Evolutionary conservation across 2,797 vertebrate species (phyloP).

Genomic region (Hybognathus amarus): DNA sequence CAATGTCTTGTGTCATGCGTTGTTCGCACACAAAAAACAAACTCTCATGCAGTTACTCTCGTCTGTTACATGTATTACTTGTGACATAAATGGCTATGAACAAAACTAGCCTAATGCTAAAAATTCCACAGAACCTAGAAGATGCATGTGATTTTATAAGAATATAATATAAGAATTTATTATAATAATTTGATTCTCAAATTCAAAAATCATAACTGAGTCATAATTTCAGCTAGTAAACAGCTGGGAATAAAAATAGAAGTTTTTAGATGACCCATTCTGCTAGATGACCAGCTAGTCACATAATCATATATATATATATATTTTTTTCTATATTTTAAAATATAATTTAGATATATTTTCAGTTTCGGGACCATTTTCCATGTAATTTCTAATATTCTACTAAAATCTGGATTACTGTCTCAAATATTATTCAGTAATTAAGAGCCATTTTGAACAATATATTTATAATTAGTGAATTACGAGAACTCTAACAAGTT

Average conservation of each 20-base stretch:
- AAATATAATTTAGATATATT: no score
- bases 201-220: background rate
- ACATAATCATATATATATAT: background rate
- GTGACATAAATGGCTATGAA: background rate
- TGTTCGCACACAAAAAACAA: background rate
- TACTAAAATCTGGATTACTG: conserved; percentile 42
- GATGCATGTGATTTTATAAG: background rate
- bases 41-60: background rate
- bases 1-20: conserved; percentile 42
- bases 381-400: no score
- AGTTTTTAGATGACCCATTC: background rate
- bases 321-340: no score
- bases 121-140: background rate
- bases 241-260: background rate
- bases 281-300: background rate
- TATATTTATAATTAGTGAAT: conserved; percentile 58
- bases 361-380: background rate
- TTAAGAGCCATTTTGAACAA: conserved; percentile 62
- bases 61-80: background rate
- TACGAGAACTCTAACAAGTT: conserved; percentile 53
- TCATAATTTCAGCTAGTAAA: background rate
- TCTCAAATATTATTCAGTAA: conserved; percentile 58
- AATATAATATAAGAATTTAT: no score
- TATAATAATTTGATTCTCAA: background rate
- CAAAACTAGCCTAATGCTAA: background rate